phyloP scores from a whole-genome alignment of 1,140 invertebrate genomes.

The Drosophila virilis region DNA sequence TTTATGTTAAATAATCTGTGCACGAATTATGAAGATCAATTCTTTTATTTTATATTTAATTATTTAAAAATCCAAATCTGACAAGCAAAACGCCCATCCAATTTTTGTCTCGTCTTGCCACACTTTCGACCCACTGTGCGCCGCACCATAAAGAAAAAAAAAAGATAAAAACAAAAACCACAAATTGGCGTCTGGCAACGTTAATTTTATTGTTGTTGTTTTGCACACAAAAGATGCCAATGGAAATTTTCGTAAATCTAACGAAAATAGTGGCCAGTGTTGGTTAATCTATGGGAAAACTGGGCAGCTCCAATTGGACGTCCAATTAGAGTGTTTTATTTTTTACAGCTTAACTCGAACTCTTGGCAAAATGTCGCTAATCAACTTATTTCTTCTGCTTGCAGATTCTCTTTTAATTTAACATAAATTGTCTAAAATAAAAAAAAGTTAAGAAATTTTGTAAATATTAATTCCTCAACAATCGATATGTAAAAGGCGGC shows the following conservation, averaged over 20 bases:
- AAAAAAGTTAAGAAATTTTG: constrained; percentile 27
- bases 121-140: background rate
- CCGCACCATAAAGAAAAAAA: background rate
- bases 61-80: too few relatives aligned
- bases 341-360: too few relatives aligned
- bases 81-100: too few relatives aligned
- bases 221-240: constrained; percentile 34
- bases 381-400: constrained; percentile 27
- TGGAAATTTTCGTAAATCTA: constrained; percentile 43
- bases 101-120: background rate
- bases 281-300: background rate
- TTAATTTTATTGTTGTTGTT: constrained; percentile 36
- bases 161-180: constrained; percentile 26
- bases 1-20: too few relatives aligned
- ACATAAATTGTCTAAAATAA: constrained; percentile 51
- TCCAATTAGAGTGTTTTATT: background rate
- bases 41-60: too few relatives aligned
- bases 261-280: constrained; percentile 19
- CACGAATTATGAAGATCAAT: too few relatives aligned
- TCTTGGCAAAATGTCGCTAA: too few relatives aligned
- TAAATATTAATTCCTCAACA: constrained; percentile 61
- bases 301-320: background rate
- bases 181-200: constrained; percentile 39
- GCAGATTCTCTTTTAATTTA: constrained; percentile 73
- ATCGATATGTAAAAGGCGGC: constrained; percentile 35